A percentile compares a stretch with the other conserved stretches of the same genome.
These are phyloP conservation scores for Chromoteleia sp. DNA, from an alignment of 2,888 invertebrate genomes.

Conservation along the genomic window DNA sequence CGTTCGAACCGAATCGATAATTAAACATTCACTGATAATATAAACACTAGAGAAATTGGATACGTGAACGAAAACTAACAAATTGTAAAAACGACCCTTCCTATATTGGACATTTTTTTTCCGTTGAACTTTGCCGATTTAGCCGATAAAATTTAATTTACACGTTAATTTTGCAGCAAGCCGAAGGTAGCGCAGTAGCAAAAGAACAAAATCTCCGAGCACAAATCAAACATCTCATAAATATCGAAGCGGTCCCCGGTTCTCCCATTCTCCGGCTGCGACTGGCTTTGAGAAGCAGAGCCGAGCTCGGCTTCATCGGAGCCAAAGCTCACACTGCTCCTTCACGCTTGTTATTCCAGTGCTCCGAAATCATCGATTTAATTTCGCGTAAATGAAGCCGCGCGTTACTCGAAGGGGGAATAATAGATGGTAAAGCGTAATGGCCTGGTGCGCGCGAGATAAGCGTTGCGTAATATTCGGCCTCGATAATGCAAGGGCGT, in stretches of 20 bases:
- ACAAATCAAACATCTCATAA: conserved; percentile 54
- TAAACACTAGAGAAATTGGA: too few species aligned
- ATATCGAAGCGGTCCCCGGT: conserved; percentile 21
- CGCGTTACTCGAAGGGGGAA: conserved; percentile 53
- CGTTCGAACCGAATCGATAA: too few species aligned
- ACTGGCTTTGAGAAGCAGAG: conserved; percentile 16
- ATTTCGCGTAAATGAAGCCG: conserved; percentile 69
- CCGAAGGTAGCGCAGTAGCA: background rate
- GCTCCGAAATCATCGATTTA: conserved; percentile 65
- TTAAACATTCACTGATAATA: too few species aligned
- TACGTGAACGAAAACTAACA: too few species aligned
- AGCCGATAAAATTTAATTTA: background rate
- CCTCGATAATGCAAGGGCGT: conserved; percentile 66
- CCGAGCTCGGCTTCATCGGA: conserved; percentile 21
- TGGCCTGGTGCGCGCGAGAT: conserved; percentile 67
- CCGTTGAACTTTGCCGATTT: too few species aligned
- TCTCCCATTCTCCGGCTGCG: conserved; percentile 14
- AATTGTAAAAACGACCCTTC: too few species aligned
- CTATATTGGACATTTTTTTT: too few species aligned
- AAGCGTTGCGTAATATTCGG: conserved; percentile 69
- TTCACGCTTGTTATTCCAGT: conserved; percentile 57
- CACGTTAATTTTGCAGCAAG: background rate
- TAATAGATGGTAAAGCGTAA: conserved; percentile 68
- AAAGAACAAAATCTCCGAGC: conserved; percentile 18
- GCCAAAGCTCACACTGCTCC: conserved; percentile 43